Base-by-base conservation (phyloP, 2,113 vertebrate genomes). In the Cynocephalus volans region DNA sequence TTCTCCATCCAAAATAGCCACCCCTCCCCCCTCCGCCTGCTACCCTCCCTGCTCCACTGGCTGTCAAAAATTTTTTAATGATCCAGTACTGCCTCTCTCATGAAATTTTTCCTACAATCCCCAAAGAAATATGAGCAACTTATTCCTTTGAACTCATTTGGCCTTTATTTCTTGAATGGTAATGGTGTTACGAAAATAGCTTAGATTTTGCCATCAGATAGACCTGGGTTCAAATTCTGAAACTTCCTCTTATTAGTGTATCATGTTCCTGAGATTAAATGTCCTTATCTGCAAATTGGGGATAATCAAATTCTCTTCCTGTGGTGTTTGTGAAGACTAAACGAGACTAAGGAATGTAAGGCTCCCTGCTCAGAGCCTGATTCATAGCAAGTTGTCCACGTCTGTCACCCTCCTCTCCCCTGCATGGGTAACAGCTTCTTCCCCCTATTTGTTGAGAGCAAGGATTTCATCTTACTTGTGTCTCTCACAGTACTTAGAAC, bases 151-250 rank as follows among this genome's bases (percentile, higher is more conserved):
- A 90, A 36, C 10, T 67, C 18, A 52, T 31, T 45, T 26, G 10
- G 23, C 17, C 31, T 95, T 87, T 70, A 50, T 31, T 76, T 88
- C n/a, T 84, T 36, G 33, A 56, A 36, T 88, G 83, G 50, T 54
- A 64, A 48, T 31, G 52, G 56, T 50, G 28, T 90, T 69, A 80
- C 17, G 33, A 69, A 97, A 96, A 86, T 60, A 83, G 28, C 19
- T 95, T 77, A 69, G 19, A 80, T 81, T 93, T 79, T 91, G 65
- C 67, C 60, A 81, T 28, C 84, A 62, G 60, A 45, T 33, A 48
- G 54, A 89, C 15, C 48, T 62, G 50, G 18, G 21, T 69, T 95
- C 18, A 33, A 69, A 64, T 73, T 58, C 73, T 73, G 52, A 79
- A n/a, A 87, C 94, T 91, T 62, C 23, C 28, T 86, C 50, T 67